Percentiles rank a stretch among this genome's conserved stretches.
These are phyloP conservation scores for Nomada hirtipes DNA, from an alignment of 2,888 invertebrate species.

Conservation along the genomic window DNA sequence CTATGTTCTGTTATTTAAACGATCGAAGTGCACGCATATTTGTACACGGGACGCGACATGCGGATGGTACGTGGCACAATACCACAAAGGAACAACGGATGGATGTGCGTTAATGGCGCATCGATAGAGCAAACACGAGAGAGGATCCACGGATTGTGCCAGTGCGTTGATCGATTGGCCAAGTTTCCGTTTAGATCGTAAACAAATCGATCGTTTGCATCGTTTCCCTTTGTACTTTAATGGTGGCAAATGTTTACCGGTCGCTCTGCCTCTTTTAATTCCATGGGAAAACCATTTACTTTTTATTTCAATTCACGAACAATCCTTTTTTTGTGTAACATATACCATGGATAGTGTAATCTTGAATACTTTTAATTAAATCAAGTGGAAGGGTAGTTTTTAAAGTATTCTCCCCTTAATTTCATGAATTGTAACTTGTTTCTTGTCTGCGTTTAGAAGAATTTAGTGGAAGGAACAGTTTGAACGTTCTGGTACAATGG, in stretches of 20 bases:
- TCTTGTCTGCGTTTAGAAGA: too few species aligned
- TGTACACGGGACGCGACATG: constrained; percentile 53
- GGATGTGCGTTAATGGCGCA: constrained; percentile 30
- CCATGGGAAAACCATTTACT: neutral
- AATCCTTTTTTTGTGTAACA: too few species aligned
- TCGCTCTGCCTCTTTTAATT: neutral
- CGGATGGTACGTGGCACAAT: constrained; percentile 52
- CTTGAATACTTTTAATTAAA: too few species aligned
- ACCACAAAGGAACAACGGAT: constrained; percentile 37
- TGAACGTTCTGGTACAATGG: too few species aligned
- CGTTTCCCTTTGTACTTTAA: too few species aligned
- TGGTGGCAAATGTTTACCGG: neutral
- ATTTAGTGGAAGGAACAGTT: too few species aligned
- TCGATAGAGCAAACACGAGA: constrained; percentile 38
- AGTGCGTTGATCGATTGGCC: constrained; percentile 24
- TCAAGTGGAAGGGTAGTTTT: too few species aligned
- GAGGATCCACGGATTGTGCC: constrained; percentile 26
- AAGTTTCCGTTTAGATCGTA: constrained; percentile 26
- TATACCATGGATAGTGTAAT: too few species aligned
- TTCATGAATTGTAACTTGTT: too few species aligned
- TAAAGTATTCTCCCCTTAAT: too few species aligned
- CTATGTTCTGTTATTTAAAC: constrained; percentile 66
- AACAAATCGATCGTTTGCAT: constrained; percentile 33
- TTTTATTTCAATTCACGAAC: too few species aligned
- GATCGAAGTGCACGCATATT: constrained; percentile 43